phyloP scores from a whole-genome alignment of 1,140 invertebrate species.

The Doryteuthis pealeii region DNA sequence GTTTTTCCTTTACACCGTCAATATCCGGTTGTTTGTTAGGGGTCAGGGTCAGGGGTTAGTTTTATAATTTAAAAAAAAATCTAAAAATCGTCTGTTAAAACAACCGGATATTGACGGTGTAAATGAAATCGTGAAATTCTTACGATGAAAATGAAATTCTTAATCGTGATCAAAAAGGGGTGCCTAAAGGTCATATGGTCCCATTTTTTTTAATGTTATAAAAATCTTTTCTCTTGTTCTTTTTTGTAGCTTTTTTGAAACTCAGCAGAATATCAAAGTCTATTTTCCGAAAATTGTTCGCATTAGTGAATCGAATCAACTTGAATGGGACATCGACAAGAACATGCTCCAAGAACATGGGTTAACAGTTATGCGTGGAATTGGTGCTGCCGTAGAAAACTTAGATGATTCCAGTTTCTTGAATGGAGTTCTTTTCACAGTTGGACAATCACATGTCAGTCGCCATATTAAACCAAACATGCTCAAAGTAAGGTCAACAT shows the following conservation, averaged over 20 bases:
- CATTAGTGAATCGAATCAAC: conserved; percentile 48
- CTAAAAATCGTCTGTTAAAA: too few species aligned
- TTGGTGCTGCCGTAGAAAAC: conserved; percentile 45
- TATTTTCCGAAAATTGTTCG: conserved; percentile 51
- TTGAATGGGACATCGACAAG: conserved; percentile 49
- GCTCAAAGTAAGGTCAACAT: conserved; percentile 38
- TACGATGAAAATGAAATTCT: too few species aligned
- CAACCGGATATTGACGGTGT: too few species aligned
- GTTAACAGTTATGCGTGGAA: conserved; percentile 44
- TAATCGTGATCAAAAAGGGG: too few species aligned
- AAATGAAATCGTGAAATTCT: too few species aligned
- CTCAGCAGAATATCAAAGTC: conserved; percentile 45
- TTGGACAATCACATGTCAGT: conserved; percentile 52
- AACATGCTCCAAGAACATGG: conserved; percentile 49
- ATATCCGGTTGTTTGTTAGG: too few species aligned
- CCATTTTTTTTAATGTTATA: too few species aligned
- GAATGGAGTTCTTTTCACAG: conserved; percentile 45
- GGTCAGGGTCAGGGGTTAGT: too few species aligned
- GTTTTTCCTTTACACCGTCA: too few species aligned
- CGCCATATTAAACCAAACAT: conserved; percentile 47
- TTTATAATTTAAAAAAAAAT: too few species aligned
- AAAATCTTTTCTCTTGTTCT: conserved; percentile 11
- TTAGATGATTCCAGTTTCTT: conserved; percentile 49
- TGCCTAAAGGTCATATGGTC: too few species aligned
- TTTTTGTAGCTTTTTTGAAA: conserved; percentile 47